phyloP scores from a whole-genome alignment of 2,888 invertebrate species.

The Heliconius aoede region DNA sequence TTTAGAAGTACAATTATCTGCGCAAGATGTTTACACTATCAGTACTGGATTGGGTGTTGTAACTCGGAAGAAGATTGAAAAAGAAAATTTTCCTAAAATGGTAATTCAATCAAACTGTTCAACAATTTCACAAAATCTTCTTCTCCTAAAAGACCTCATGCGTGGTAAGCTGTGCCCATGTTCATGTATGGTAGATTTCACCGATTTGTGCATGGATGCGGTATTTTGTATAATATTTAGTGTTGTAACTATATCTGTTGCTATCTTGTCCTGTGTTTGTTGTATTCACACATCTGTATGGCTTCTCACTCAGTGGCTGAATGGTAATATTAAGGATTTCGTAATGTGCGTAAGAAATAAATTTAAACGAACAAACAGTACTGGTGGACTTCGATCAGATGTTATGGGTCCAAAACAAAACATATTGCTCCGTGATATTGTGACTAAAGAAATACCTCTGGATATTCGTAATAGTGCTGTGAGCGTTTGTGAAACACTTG shows the following conservation, averaged over 20 bases:
- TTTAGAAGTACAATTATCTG: conserved; percentile 58
- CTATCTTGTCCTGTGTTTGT: conserved; percentile 56
- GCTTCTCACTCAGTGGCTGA: conserved; percentile 53
- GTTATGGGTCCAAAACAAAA: conserved; percentile 57
- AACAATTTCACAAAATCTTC: conserved; percentile 69
- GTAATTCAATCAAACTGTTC: conserved; percentile 64
- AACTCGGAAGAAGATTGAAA: conserved; percentile 44
- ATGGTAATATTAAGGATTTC: conserved; percentile 50
- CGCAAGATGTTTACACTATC: conserved; percentile 65
- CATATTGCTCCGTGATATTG: conserved; percentile 64
- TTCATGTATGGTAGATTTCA: conserved; percentile 53
- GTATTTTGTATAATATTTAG: conserved; percentile 56
- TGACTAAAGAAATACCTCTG: conserved; percentile 65
- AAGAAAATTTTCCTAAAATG: conserved; percentile 47
- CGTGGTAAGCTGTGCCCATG: conserved; percentile 60
- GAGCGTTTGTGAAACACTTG: conserved; percentile 63
- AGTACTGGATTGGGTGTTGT: conserved; percentile 62
- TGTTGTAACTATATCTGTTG: conserved; percentile 55
- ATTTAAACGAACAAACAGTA: conserved; percentile 40
- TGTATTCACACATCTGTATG: conserved; percentile 54
- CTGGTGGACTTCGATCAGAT: conserved; percentile 30
- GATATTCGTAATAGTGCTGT: conserved; percentile 63
- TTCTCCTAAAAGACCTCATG: conserved; percentile 62
- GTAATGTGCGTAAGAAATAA: conserved; percentile 47
- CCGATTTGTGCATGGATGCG: conserved; percentile 56